A percentile compares a stretch with the other conserved stretches of the same genome.
Conservation (phyloP, 2,113 vertebrate genomes). For the Pseudorectes ferrugineus region DNA sequence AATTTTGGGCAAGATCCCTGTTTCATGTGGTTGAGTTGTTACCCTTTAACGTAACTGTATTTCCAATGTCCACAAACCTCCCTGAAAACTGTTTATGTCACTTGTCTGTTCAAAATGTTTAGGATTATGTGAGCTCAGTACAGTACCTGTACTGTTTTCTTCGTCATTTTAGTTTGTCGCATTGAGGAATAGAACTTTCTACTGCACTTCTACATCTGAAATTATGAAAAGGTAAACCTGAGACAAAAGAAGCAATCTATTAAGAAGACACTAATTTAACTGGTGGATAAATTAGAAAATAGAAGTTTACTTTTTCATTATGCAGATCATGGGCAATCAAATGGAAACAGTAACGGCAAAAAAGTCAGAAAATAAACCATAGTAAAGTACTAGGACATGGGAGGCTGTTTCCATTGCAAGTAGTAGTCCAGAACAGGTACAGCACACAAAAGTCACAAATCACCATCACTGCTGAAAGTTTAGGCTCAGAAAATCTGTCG, state of each 20-base stretch:
- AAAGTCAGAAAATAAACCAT: background rate
- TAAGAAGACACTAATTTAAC: background rate
- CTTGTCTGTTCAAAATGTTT: background rate
- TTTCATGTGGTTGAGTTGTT: background rate
- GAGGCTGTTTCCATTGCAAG: background rate
- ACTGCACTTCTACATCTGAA: background rate
- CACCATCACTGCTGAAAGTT: background rate
- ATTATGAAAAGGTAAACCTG: background rate
- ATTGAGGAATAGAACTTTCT: background rate
- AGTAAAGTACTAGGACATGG: background rate
- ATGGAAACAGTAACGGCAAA: background rate
- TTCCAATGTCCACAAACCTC: background rate
- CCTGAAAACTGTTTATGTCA: background rate
- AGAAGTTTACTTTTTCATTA: background rate
- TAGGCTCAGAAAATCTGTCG: background rate
- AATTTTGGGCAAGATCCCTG: background rate
- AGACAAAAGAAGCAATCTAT: background rate
- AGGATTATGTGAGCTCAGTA: background rate
- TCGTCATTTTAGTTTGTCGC: background rate
- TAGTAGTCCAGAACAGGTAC: background rate
- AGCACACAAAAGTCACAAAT: background rate
- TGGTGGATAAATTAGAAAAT: background rate
- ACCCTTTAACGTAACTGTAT: background rate
- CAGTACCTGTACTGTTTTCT: background rate
- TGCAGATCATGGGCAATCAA: background rate